A percentile compares a stretch with the other conserved stretches of the same genome.
Conservation (phyloP, 2,888 invertebrate genomes). For the Coenonympha glycerion region DNA sequence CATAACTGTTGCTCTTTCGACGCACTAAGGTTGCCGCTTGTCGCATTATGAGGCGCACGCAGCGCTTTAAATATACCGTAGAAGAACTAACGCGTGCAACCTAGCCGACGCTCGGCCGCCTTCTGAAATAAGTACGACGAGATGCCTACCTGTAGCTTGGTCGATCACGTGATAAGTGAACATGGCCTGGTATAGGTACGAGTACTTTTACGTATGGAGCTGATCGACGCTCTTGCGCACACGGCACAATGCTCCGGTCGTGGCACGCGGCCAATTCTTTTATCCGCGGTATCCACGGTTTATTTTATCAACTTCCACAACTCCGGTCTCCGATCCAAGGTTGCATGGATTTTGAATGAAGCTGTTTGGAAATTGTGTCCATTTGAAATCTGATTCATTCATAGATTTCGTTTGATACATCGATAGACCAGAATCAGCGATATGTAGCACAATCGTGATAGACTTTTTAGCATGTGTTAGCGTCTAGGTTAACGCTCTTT, state of each 20-base stretch:
- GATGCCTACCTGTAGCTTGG: too few relatives aligned
- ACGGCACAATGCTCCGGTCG: conserved; percentile 26
- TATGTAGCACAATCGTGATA: not conserved
- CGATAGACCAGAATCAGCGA: too few relatives aligned
- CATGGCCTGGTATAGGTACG: too few relatives aligned
- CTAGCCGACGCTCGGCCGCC: too few relatives aligned
- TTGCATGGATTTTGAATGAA: conserved; percentile 52
- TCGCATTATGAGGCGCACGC: too few relatives aligned
- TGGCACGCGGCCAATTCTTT: conserved; percentile 58
- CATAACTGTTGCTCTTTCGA: too few relatives aligned
- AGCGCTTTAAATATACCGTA: too few relatives aligned
- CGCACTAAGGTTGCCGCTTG: too few relatives aligned
- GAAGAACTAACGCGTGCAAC: too few relatives aligned
- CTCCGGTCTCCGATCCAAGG: conserved; percentile 41
- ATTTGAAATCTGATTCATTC: conserved; percentile 14
- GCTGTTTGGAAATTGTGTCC: conserved; percentile 31
- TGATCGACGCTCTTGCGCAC: conserved; percentile 17
- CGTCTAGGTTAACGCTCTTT: too few relatives aligned
- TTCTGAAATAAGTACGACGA: too few relatives aligned
- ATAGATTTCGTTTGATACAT: not conserved
- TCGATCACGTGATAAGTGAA: too few relatives aligned
- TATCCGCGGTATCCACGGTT: conserved; percentile 41
- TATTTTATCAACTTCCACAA: conserved; percentile 55
- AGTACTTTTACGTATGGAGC: not conserved
- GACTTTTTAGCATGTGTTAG: not conserved